Conservation (phyloP, 2,113 vertebrate genomes). For the Ploceus nigricollis region DNA sequence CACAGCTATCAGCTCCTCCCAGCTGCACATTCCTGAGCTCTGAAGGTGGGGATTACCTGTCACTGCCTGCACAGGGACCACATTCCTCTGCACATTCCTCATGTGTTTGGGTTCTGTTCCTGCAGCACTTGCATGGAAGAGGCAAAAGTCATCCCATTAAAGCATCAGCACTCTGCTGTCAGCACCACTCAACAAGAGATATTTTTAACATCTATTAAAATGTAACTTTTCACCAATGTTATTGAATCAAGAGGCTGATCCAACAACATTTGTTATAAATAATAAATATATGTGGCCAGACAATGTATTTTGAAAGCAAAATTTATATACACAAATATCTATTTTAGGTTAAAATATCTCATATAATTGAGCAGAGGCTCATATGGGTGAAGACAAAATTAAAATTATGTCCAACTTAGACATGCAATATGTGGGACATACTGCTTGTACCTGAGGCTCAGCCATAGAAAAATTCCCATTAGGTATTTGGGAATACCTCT, state of each 20-base stretch:
- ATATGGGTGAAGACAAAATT: not conserved
- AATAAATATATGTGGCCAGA: not conserved
- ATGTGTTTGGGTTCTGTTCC: not conserved
- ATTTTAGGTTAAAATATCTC: not conserved
- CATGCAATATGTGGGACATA: not conserved
- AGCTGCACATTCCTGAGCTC: not conserved
- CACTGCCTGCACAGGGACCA: not conserved
- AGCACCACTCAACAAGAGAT: not conserved
- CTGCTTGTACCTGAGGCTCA: not conserved
- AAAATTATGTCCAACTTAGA: not conserved
- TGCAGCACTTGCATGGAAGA: not conserved
- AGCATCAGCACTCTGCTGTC: not conserved
- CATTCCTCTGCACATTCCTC: not conserved
- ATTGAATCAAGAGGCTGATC: not conserved
- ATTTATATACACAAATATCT: not conserved
- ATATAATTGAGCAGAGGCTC: not conserved
- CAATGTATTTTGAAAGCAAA: not conserved
- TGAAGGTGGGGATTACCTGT: not conserved
- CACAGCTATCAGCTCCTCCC: conserved; percentile 5
- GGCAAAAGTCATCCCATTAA: not conserved
- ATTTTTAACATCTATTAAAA: not conserved
- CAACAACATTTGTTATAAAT: not conserved
- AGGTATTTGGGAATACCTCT: too few species aligned
- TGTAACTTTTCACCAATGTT: not conserved
- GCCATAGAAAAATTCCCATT: not conserved